Evolutionary conservation across 1,140 invertebrate genomes (phyloP).

Genomic region (Drosophila chauvacae): DNA sequence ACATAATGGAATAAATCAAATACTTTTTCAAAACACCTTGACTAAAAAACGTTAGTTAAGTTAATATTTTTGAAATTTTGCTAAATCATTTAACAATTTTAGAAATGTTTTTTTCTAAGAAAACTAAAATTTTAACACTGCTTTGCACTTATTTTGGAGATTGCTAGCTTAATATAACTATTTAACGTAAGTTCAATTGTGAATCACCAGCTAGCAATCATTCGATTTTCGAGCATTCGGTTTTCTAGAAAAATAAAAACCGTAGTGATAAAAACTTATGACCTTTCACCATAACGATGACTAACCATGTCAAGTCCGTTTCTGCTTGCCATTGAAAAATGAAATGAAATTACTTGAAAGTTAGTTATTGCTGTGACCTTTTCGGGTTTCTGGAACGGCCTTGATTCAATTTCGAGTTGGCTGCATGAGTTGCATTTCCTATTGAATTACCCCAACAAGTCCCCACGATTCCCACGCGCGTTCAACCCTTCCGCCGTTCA

Average conservation of each 20-base stretch:
- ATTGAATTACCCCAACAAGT: slow-evolving; percentile 19
- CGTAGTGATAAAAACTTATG: not conserved
- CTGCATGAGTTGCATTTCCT: slow-evolving; percentile 58
- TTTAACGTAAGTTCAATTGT: not conserved
- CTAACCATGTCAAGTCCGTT: slow-evolving; percentile 17
- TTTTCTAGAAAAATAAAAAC: no score
- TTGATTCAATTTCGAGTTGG: slow-evolving; percentile 35
- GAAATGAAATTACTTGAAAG: slow-evolving; percentile 28
- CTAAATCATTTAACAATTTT: no score
- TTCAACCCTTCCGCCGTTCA: slow-evolving; percentile 44
- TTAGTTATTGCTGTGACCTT: slow-evolving; percentile 34
- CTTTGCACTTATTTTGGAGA: no score
- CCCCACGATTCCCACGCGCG: slow-evolving; percentile 5
- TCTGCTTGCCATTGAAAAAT: slow-evolving; percentile 17
- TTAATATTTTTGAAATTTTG: no score
- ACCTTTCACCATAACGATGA: slow-evolving; percentile 21
- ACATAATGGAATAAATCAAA: not conserved
- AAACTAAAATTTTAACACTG: no score
- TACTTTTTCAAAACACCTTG: no score
- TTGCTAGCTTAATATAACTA: no score
- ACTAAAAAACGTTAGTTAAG: no score
- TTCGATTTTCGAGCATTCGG: not conserved
- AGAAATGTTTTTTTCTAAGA: no score
- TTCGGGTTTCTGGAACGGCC: slow-evolving; percentile 41
- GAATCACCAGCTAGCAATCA: no score